Base-by-base conservation (phyloP, 2,797 vertebrate genomes). In the Sphenodon punctatus region DNA sequence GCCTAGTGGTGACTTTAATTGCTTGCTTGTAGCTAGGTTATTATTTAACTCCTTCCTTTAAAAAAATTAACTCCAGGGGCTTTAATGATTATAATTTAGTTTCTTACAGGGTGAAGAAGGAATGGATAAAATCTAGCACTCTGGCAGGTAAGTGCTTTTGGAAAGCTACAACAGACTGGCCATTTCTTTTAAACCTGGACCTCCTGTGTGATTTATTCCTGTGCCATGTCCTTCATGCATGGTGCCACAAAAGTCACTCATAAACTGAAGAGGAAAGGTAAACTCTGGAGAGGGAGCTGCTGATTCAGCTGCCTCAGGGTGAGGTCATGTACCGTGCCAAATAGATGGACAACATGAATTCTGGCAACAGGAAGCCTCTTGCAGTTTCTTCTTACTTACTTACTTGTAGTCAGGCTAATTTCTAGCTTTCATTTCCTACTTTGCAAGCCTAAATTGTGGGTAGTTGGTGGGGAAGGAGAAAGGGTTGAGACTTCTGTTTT, bases 31-130 rank as follows among this genome's bases (percentile, higher is more conserved):
- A 63, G 86, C 81, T 53, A 25, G 65, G 80, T 77, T 93, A 93
- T 94, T 95, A 94, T 80, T 91, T 90, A 92, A 85, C 90, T 53
- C 86, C 30, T 90, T 92, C 85, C 83, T 91, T 80, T 74, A 30
- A 64, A 90, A 59, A 90, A 90, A 93, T 91, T 76, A 92, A 74
- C 89, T 87, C 88, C 91, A 68, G 69, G 77, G 72, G 80, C 53
- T 74, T 89, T 88, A 90, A 86, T 85, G 79, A 70, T 79, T 81
- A 59, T 84, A 87, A 89, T 86, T 85, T 89, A 73, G 68, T 66
- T 82, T 83, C 85, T 66, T 75, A 73, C 67, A 78, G 80, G 69
- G 67, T 22, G 32, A 30, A 34, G 32, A 80, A 79, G 78, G 48
- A 58, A 76, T 76, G 56, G 53, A 71, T 82, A 81, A 89, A 66